phyloP scores from a whole-genome alignment of 2,888 invertebrate genomes.

The Chloroclysta siterata region DNA sequence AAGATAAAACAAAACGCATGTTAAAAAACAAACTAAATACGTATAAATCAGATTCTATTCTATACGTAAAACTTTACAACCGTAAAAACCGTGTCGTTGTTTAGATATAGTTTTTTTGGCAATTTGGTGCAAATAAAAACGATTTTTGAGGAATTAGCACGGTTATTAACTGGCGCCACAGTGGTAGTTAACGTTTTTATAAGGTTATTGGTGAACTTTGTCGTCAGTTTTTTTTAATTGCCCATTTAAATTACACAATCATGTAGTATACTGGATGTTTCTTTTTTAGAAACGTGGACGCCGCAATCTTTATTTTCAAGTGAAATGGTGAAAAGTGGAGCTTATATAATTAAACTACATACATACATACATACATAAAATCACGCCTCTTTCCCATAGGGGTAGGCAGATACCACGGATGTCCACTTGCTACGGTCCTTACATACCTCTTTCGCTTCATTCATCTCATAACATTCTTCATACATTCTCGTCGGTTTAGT shows the following conservation, averaged over 20 bases:
- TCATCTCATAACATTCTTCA: no score
- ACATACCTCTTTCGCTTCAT: no score
- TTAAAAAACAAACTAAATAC: constrained; percentile 29
- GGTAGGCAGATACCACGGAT: no score
- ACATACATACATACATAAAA: no score
- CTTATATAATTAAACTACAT: no score
- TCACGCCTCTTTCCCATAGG: no score
- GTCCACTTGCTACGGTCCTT: no score
- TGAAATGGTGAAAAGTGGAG: no score
- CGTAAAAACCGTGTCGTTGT: constrained; percentile 39
- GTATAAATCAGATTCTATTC: constrained; percentile 33
- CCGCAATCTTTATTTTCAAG: no score
- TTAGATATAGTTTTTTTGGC: constrained; percentile 26
- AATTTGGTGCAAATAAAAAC: constrained; percentile 28
- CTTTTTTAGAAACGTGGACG: no score
- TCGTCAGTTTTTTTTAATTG: constrained; percentile 9
- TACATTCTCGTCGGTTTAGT: no score
- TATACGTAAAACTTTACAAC: constrained; percentile 36
- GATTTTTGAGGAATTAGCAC: constrained; percentile 35
- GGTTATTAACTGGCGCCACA: constrained; percentile 34
- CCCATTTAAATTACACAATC: not conserved
- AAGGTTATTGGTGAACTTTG: constrained; percentile 25
- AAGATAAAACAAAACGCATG: constrained; percentile 2
- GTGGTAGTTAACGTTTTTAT: constrained; percentile 28
- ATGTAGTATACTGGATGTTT: not conserved